Evolutionary conservation across 2,888 invertebrate species (phyloP).

Genomic region (Amphipyra berbera): DNA sequence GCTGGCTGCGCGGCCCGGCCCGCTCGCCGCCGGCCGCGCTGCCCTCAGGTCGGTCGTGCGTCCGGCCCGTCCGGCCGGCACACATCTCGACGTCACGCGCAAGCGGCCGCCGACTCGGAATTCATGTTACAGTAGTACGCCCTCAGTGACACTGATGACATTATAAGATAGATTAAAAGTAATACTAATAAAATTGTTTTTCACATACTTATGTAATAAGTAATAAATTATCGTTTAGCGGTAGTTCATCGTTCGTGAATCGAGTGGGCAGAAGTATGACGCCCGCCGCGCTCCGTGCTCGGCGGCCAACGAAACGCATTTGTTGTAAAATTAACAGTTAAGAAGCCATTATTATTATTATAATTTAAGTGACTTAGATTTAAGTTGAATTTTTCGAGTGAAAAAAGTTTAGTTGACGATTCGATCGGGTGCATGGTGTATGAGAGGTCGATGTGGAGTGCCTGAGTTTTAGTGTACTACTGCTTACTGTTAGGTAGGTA

Average conservation of each 20-base stretch:
- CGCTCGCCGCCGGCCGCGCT: conserved; percentile 39
- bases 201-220: conserved; percentile 87
- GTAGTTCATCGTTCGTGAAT: conserved; percentile 80
- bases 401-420: conserved; percentile 86
- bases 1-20: conserved; percentile 23
- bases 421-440: conserved; percentile 87
- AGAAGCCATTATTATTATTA: conserved; percentile 89
- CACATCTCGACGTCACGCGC: conserved; percentile 50
- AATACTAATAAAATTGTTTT: conserved; percentile 83
- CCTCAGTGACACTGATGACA: conserved; percentile 73
- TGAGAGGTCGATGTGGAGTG: conserved; percentile 88
- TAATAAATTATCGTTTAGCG: conserved; percentile 84
- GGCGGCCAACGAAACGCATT: conserved; percentile 89
- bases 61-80: conserved; percentile 49
- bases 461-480: conserved; percentile 88
- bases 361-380: conserved; percentile 88
- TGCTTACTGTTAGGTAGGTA: conserved; percentile 90
- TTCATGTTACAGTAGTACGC: conserved; percentile 72
- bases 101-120: conserved; percentile 68
- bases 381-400: conserved; percentile 89
- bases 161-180: conserved; percentile 79
- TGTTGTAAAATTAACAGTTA: conserved; percentile 88
- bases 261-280: conserved; percentile 72
- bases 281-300: conserved; percentile 81
- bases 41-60: conserved; percentile 9